Evolutionary conservation across 2,888 invertebrate genomes (phyloP).

Genomic region (Monochamus alternatus): DNA sequence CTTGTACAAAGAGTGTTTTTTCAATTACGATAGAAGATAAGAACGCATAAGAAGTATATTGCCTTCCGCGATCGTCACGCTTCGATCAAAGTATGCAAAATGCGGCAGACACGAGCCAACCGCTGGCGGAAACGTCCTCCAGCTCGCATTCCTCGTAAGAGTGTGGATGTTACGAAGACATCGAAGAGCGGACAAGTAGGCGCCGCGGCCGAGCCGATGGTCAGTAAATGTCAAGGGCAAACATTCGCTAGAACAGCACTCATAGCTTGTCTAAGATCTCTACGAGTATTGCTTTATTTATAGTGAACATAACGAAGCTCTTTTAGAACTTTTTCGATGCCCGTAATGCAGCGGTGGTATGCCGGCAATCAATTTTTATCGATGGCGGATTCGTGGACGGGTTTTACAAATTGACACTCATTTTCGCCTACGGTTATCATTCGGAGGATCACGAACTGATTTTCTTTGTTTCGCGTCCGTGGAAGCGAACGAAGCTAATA

Average conservation of each 20-base stretch:
- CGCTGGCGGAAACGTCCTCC: conserved; percentile 36
- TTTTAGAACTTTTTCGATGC: conserved; percentile 46
- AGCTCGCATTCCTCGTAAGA: conserved; percentile 50
- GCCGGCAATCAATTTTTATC: conserved; percentile 45
- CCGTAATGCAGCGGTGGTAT: conserved; percentile 42
- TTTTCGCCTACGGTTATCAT: conserved; percentile 10
- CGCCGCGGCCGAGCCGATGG: conserved; percentile 60
- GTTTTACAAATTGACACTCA: conserved; percentile 16
- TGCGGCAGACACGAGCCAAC: conserved; percentile 4
- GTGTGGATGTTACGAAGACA: conserved; percentile 59
- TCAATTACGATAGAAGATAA: not conserved
- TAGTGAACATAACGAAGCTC: conserved; percentile 50
- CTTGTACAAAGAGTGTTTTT: too few species aligned
- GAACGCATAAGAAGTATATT: not conserved
- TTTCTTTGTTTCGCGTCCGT: not conserved
- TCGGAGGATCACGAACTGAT: not conserved
- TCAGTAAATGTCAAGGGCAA: conserved; percentile 64
- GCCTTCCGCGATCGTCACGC: not conserved
- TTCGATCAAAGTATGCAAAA: not conserved
- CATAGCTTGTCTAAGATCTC: conserved; percentile 58
- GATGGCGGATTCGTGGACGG: conserved; percentile 18
- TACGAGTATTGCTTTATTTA: conserved; percentile 57
- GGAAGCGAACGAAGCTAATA: not conserved
- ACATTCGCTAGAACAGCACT: conserved; percentile 59
- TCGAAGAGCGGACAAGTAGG: conserved; percentile 60